Base-by-base conservation (phyloP, 1,140 invertebrate genomes). In the Sminthurides bifidus region DNA sequence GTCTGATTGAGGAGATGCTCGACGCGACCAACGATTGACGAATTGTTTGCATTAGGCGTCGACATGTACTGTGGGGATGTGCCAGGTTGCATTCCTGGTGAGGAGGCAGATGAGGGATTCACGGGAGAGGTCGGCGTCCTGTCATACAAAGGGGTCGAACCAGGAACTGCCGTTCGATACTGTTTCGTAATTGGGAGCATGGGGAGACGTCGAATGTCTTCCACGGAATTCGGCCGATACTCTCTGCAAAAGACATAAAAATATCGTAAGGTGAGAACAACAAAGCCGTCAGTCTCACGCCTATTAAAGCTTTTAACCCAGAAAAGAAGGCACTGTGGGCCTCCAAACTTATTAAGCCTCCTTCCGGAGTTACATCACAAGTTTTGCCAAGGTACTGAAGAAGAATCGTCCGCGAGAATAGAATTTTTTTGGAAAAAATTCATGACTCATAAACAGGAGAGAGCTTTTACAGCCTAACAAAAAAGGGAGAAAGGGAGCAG, bases 1-100 rank as follows among this genome's bases (percentile, higher is more conserved):
- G 63, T 65, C 56, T 65, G 63, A 51, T 65, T 65, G 21, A 65
- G 49, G 19, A 65, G 58, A 53, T 61, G 63, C 40, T 65, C 63
- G n/a, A 65, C 63, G 43, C 59, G 57, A 45, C 63, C 63, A n/a
- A 65, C 63, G 37, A 61, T 59, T 19, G 59, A n/a, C n/a, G n/a
- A 54, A 33, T 59, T 61, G 51, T 56, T 61, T 33, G 53, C 44
- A 8, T 52, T 54, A 17, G 63, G 56, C 37, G 37, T 56, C 43
- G 59, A 46, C 49, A 54, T 49, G 54, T 58, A 58, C 43, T 55
- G 37, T 33, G 62, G 63, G 14, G 59, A 51, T n/a, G 41, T 50
- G 31, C 51, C 52, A 29, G 58, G 50, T 23, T 37, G 56, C 30
- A 56, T 41, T 23, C 55, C 37, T 30, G 59, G 50, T 12, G 58